Percentiles rank a stretch among this genome's conserved stretches.
Conservation (phyloP, 2,888 invertebrate species). For the Argyra leucocephala region DNA sequence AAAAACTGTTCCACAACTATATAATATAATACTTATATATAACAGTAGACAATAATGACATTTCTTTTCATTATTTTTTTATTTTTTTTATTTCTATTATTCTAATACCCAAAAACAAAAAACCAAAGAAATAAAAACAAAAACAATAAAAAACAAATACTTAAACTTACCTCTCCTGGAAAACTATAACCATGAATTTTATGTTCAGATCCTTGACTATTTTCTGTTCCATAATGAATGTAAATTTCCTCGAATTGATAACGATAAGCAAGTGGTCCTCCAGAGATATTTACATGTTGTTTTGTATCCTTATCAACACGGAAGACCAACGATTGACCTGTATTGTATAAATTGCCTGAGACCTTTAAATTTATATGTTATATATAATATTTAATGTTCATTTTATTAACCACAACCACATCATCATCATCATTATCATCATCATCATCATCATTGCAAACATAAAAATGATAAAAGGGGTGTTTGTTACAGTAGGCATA, state of each 20-base stretch:
- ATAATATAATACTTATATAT: no score
- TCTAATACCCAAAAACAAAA: no score
- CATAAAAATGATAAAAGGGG: no score
- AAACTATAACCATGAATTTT: slow-evolving; percentile 89
- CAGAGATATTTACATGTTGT: slow-evolving; percentile 88
- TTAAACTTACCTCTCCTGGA: slow-evolving; percentile 81
- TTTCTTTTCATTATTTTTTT: no score
- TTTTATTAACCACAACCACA: neutral
- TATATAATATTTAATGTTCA: neutral
- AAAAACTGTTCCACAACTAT: no score
- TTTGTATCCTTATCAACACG: slow-evolving; percentile 82
- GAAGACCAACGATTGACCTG: slow-evolving; percentile 88
- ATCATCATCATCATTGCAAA: neutral
- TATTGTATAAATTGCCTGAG: slow-evolving; percentile 81
- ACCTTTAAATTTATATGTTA: slow-evolving; percentile 50
- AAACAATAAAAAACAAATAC: no score
- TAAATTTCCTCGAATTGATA: slow-evolving; percentile 94
- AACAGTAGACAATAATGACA: no score
- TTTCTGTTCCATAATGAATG: slow-evolving; percentile 86
- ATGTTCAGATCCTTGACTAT: slow-evolving; percentile 90
- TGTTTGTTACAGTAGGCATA: no score
- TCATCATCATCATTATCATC: neutral
- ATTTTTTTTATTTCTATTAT: no score
- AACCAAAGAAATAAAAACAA: no score
- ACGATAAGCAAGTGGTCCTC: slow-evolving; percentile 89